Percentiles rank a stretch among this genome's conserved stretches.
Conservation (phyloP, 2,113 vertebrate genomes). For the Aix galericulata region DNA sequence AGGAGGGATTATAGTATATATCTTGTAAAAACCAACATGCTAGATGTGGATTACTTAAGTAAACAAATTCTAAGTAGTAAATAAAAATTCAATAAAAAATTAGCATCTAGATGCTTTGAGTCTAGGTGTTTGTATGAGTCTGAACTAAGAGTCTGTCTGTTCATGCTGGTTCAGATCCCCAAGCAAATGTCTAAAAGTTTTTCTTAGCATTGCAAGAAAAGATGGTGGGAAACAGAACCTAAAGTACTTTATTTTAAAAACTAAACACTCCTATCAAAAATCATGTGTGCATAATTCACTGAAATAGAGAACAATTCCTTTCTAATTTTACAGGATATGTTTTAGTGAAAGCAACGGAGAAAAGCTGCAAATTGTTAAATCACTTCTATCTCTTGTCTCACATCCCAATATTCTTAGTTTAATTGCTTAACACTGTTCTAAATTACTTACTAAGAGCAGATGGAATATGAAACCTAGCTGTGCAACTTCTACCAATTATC, state of each 20-base stretch:
- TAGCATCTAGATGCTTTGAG: background rate
- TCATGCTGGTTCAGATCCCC: background rate
- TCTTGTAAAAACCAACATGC: background rate
- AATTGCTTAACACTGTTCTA: background rate
- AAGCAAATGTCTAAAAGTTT: background rate
- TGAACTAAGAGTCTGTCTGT: background rate
- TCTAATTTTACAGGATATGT: background rate
- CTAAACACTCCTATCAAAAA: background rate
- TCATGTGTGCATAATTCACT: background rate
- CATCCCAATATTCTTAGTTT: background rate
- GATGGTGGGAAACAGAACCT: background rate
- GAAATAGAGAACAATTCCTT: background rate
- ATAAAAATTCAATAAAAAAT: background rate
- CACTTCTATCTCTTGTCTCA: background rate
- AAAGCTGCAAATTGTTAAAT: background rate
- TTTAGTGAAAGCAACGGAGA: background rate
- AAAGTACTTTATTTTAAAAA: background rate
- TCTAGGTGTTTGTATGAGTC: background rate
- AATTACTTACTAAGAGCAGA: background rate
- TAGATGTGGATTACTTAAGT: background rate
- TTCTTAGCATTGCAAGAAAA: background rate
- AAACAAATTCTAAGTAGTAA: background rate
- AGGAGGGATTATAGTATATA: rapidly evolving
- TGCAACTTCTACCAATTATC: background rate
- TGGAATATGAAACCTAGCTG: background rate